Base-by-base conservation (phyloP, 2,113 vertebrate genomes). In the Sylvietta virens region DNA sequence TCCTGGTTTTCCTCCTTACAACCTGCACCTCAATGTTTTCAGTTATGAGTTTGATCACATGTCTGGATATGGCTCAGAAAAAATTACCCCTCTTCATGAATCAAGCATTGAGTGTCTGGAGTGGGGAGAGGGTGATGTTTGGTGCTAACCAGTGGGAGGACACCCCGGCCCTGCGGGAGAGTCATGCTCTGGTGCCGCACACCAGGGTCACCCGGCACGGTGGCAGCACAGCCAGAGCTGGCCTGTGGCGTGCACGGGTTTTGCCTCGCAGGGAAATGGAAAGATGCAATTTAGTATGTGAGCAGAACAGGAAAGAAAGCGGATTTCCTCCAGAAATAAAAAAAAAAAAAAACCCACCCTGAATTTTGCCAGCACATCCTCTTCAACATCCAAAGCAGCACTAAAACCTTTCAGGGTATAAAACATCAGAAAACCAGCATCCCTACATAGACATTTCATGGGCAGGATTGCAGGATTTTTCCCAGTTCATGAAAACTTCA, bases 241-340 rank as follows among this genome's bases (percentile, higher is more conserved):
- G 15, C 48, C 66, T 71, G 39, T 4, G 0, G 7, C n/a, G 3
- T 0, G 0, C 4, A 3, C 0, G 0, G 1, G 0, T 42, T 74
- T 60, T 51, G 56, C 33, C 37, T 84, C 2, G 0, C 65, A 22
- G 66, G 56, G 81, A 51, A 86, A 30, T 7, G 6, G 10, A 26
- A 67, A 60, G 30, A 58, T 57, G 37, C 50, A 78, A 31, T 81
- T 40, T 79, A 39, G 16, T 57, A 10, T 12, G 15, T 6, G 2
- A 67, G 33, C 33, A 79, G 72, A 92, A 62, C 33, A 86, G 64
- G 33, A 83, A 60, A 70, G 19, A 57, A 90, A 37, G 27, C 0
- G 0, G 5, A 61, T 81, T 93, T 94, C 51, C 67, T 84, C 16
- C 42, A 74, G 48, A 81, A 73, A 62, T 33, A 6, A 30, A 26